Evolutionary conservation across 2,888 invertebrate genomes (phyloP), one percentile per base, ranked within the genome.

Genomic region (Hypena proboscidalis): DNA sequence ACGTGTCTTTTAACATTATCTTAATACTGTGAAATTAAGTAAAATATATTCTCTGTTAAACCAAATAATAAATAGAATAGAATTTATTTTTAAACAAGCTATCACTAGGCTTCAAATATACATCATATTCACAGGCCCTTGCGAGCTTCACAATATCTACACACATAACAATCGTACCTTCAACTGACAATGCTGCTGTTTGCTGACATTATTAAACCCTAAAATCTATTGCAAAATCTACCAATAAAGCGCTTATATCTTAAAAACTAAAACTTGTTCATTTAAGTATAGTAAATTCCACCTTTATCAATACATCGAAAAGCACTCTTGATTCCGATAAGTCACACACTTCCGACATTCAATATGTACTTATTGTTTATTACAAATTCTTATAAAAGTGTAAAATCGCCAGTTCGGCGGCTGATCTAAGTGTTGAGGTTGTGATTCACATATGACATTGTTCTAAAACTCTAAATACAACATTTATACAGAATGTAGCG

Each of bases 21-120:
- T n/a, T 49, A 58, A 58, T 55, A 55, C 42, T 47, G 33, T 40
- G 30, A 51, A 55, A 62, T n/a, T 45, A 50, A 48, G 41, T 46
- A 13, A 50, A 62, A 57, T 51, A 53, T 46, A 46, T 35, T 43
- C 23, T 47, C 32, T 58, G 20, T 44, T 33, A 44, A 43, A 8
- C 41, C 15, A 56, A 53, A 41, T 3, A 45, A 43, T 60, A 51
- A 50, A 52, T 61, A 33, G 51, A 42, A 45, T 53, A 30, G n/a
- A 57, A 57, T 30, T 46, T 15, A 20, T 47, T 51, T 61, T 58
- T 44, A 52, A 74, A 72, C 52, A 70, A 59, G 59, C 64, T 71
- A 68, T 56, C 63, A 74, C 73, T 77, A 78, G 66, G 70, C 46
- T 64, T 57, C n/a, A n/a, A 61, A 59, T 63, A 49, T 58, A 70